phyloP scores from a whole-genome alignment of 2,888 invertebrate species.

The Sminthurides aquaticus region DNA sequence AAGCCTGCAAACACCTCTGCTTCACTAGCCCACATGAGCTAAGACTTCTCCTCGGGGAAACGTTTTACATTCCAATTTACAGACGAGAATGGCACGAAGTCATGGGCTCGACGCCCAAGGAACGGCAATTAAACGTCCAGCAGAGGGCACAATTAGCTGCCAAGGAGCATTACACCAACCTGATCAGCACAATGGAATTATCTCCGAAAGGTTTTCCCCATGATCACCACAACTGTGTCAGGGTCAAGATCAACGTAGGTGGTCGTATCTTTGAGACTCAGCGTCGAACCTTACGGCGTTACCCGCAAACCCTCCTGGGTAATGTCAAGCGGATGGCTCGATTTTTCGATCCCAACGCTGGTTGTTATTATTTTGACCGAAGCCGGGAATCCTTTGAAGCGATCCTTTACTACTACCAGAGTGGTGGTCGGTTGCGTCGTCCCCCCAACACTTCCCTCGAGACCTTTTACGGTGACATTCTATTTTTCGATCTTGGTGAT shows the following conservation, averaged over 20 bases:
- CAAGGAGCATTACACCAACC: not conserved
- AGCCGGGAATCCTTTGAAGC: constrained; percentile 30
- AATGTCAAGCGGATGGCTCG: constrained; percentile 3
- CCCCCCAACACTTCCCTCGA: constrained; percentile 21
- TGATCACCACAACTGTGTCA: constrained; percentile 15
- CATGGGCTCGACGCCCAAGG: not conserved
- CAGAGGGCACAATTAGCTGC: not conserved
- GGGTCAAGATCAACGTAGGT: constrained; percentile 19
- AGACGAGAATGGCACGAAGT: not conserved
- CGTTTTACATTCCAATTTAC: not conserved
- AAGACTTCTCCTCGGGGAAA: no score
- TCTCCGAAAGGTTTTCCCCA: constrained; percentile 5
- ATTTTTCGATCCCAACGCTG: constrained; percentile 23
- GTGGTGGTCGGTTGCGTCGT: constrained; percentile 19
- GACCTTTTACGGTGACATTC: constrained; percentile 31
- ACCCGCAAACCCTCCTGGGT: constrained; percentile 20
- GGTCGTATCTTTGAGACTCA: constrained; percentile 19
- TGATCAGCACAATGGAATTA: not conserved
- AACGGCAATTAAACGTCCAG: no score
- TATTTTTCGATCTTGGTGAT: constrained; percentile 35
- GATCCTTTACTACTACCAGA: constrained; percentile 37
- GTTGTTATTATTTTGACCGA: constrained; percentile 36
- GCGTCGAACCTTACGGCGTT: constrained; percentile 13
- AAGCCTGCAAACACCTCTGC: no score
- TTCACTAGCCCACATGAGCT: no score